These are phyloP conservation scores for Zosterops hypoxanthus DNA, from an alignment of 2,113 vertebrate species.

Conservation along the genomic window DNA sequence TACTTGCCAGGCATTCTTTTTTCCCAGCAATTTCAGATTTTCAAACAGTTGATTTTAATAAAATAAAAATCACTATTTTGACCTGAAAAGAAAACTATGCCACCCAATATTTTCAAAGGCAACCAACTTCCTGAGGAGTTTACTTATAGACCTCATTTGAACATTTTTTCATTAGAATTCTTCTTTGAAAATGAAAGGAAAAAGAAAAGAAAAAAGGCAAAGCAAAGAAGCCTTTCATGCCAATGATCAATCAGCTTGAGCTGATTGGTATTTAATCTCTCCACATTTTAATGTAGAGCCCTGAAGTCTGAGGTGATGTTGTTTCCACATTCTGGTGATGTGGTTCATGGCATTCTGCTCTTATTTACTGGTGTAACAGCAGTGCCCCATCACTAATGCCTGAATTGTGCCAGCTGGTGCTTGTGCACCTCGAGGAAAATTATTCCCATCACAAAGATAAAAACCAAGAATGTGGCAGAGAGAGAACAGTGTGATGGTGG, in stretches of 20 bases:
- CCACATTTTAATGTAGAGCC: rapidly evolving
- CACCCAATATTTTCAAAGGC: neutral
- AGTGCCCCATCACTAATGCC: neutral
- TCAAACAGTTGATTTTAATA: conserved; percentile 15
- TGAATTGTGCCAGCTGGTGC: neutral
- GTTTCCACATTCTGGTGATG: neutral
- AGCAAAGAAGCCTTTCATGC: neutral
- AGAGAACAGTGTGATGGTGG: neutral
- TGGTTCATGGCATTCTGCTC: neutral
- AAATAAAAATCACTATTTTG: neutral
- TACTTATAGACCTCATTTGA: neutral
- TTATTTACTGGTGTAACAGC: neutral
- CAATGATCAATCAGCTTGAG: neutral
- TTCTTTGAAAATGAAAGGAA: neutral
- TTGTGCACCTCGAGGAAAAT: neutral
- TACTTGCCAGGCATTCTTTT: neutral
- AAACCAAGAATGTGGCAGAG: neutral
- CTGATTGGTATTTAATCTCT: neutral
- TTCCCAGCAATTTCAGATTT: neutral
- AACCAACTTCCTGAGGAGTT: neutral
- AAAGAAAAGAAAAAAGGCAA: neutral
- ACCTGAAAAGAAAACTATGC: neutral
- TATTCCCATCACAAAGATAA: neutral
- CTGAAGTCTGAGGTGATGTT: neutral
- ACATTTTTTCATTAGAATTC: neutral